These are phyloP conservation scores for Notodonta dromedarius DNA, from an alignment of 2,888 invertebrate genomes.

Conservation along the genomic window DNA sequence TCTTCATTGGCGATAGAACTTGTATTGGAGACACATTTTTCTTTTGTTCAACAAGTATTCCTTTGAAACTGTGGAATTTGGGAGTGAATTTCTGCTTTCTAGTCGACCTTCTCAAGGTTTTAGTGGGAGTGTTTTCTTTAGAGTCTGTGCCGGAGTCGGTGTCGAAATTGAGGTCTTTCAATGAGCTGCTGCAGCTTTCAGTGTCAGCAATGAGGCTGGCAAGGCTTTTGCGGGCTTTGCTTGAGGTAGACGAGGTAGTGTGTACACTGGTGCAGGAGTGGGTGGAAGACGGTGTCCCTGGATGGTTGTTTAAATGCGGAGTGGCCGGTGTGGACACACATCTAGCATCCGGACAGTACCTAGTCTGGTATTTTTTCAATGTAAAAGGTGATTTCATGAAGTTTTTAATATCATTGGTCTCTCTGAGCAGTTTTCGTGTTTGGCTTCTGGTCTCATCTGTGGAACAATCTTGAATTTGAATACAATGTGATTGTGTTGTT, in stretches of 20 bases:
- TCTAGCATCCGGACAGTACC: slow-evolving; percentile 61
- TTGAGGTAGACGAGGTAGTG: slow-evolving; percentile 74
- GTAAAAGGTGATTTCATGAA: slow-evolving; percentile 80
- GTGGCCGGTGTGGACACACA: slow-evolving; percentile 71
- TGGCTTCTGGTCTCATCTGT: slow-evolving; percentile 67
- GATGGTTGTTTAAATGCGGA: slow-evolving; percentile 69
- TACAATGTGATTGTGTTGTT: slow-evolving; percentile 22
- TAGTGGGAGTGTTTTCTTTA: slow-evolving; percentile 77
- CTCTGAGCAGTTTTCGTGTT: slow-evolving; percentile 59
- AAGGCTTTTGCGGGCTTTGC: slow-evolving; percentile 72
- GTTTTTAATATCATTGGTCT: slow-evolving; percentile 69
- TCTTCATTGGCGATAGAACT: slow-evolving; percentile 56
- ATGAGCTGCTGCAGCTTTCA: slow-evolving; percentile 79
- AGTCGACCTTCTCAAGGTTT: slow-evolving; percentile 54
- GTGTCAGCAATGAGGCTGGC: slow-evolving; percentile 78
- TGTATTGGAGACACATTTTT: slow-evolving; percentile 48
- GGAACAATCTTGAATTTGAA: slow-evolving; percentile 29
- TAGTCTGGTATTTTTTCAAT: slow-evolving; percentile 73
- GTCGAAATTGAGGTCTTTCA: slow-evolving; percentile 79
- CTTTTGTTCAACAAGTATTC: slow-evolving; percentile 68
- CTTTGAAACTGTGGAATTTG: slow-evolving; percentile 71
- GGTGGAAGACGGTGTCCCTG: slow-evolving; percentile 74
- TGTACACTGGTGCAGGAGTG: slow-evolving; percentile 74
- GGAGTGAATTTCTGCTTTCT: slow-evolving; percentile 64
- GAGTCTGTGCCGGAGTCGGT: slow-evolving; percentile 75